Evolutionary conservation across 2,888 invertebrate species (phyloP).

Genomic region (Periphyllus acericola): DNA sequence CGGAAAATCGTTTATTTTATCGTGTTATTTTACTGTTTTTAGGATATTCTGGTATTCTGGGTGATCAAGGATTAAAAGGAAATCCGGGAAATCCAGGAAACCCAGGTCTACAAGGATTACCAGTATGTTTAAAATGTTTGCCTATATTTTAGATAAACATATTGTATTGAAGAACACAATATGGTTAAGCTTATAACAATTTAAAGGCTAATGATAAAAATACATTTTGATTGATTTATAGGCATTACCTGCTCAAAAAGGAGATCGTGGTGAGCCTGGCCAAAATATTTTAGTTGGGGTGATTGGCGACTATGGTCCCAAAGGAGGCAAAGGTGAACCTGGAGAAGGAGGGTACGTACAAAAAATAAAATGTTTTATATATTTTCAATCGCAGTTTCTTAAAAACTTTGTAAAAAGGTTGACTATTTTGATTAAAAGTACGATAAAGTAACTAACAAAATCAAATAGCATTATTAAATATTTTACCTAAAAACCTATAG

Average conservation of each 20-base stretch:
- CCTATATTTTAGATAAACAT: not conserved
- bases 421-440: too few relatives aligned
- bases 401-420: too few relatives aligned
- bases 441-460: too few relatives aligned
- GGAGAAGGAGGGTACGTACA: constrained; percentile 65
- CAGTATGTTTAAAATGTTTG: constrained; percentile 63
- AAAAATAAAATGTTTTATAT: constrained; percentile 3
- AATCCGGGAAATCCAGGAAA: constrained; percentile 66
- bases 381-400: too few relatives aligned
- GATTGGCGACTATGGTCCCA: constrained; percentile 64
- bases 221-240: constrained; percentile 13
- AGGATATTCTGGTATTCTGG: constrained; percentile 66
- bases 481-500: too few relatives aligned
- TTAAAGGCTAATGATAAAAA: not conserved
- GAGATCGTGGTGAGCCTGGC: constrained; percentile 66
- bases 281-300: constrained; percentile 65
- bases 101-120: constrained; percentile 65
- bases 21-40: not conserved
- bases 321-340: constrained; percentile 66
- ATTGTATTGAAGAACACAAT: not conserved
- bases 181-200: too few relatives aligned
- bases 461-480: too few relatives aligned
- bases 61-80: constrained; percentile 66
- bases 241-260: constrained; percentile 64
- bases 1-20: not conserved